Base-by-base conservation (phyloP, 2,888 invertebrate species). In the Nowickia ferox region DNA sequence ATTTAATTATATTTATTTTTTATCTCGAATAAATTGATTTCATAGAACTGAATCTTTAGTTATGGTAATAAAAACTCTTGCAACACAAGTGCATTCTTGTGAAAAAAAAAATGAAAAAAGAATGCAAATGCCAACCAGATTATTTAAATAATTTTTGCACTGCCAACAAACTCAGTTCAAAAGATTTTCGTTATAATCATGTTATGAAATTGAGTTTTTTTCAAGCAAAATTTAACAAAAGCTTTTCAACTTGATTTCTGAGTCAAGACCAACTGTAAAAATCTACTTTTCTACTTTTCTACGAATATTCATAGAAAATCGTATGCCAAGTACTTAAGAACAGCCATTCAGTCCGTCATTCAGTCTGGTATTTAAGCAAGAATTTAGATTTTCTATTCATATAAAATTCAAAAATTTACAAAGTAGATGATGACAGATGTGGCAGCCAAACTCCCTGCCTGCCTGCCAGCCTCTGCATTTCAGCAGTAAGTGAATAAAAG, bases 331-430 rank as follows among this genome's bases (percentile, higher is more conserved):
- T 9, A 75, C 42, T 55, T 46, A 10, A 40, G 46, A 13, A 6
- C 59, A 71, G 48, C 19, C 51, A 51, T 55, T 17, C 66, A 48
- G 44, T 53, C 30, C 13, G 44, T 53, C 69, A 61, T 17, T 22
- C 48, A 22, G 30, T 42, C 57, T 48, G 57, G 51, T 19, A 69
- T 51, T 53, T 8, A 78, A 42, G 59, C 59, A 48, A 59, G 17
- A 55, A 76, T 76, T 57, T 40, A 57, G 69, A 82, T 63, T 82
- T 82, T 63, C 30, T 69, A 63, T 82, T 63, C 55, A 76, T 38
- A 66, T 17, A 44, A 53, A 65, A 55, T 71, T 44, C 53, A 77
- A 13, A 79, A 72, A 66, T 72, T 74, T 48, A 63, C 22, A 68
- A 68, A 81, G 9, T 55, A 61, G 22, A 61, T 55, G 42, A 22